Base-by-base conservation (phyloP, 1,140 invertebrate genomes). In the Lepidurus packardi region DNA sequence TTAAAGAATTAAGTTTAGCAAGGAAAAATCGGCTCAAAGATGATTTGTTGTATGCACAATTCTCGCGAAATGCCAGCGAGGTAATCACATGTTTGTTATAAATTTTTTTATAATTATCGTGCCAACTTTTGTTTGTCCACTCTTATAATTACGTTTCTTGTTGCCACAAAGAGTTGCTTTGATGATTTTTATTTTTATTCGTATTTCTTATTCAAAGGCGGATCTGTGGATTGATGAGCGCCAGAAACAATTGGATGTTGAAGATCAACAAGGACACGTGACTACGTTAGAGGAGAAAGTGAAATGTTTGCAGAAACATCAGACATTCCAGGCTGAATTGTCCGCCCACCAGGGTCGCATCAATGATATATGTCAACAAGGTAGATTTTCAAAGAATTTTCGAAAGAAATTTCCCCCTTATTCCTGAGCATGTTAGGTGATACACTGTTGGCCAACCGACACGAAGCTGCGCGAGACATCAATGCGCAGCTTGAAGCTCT, bases 281-380 rank as follows among this genome's bases (percentile, higher is more conserved):
- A 82, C 82, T 8, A 83, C 81, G 77, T 81, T 89, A 43, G 84
- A 88, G 79, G 87, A 88, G 75, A 89, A 89, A 83, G 77, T 77
- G 13, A 87, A 97, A 86, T 95, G 96, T 83, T 86, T 98, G n/a
- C 95, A 98, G 85, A 98, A 98, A 84, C 96, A 98, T 85, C 97
- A 98, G 86, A 95, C 96, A 0, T 98, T 99, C 86, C 93, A 98
- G 84, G 95, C 96, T 0, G 97, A 99, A 85, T 87, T 99, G 47
- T 87, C 91, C 0, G 95, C 96, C 10, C 97, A 99, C 86, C 90
- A 93, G 80, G 90, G 91, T 11, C 89, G 93, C 78, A 94, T 99
- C 65, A 89, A 92, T 75, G 91, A 94, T 83, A 93, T 98, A 21
- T 90, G 91, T 83, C 83, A 88, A 43, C 87, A 87, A 83, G 89